Evolutionary conservation across 2,888 invertebrate species (phyloP), one percentile per base, ranked within the genome.

Genomic region (Mechanitis messenoides): DNA sequence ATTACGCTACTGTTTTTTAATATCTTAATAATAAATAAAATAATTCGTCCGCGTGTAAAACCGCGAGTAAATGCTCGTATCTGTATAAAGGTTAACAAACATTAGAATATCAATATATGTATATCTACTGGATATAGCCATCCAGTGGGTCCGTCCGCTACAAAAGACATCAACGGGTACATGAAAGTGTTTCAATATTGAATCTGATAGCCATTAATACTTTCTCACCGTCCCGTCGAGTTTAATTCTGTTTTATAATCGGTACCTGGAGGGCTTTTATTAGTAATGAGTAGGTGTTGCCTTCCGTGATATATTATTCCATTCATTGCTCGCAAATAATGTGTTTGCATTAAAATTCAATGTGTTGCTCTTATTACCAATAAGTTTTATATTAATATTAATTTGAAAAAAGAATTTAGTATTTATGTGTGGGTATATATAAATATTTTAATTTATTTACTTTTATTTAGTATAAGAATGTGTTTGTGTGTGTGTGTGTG

Each of bases 91-190:
- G 3, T 42, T 6, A 42, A 42, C 42, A 42, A 42, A 42, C 9
- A 42, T 9, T 20, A 20, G 20, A 42, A 28, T 53, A 45, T n/a
- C 38, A 57, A 38, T 35, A 33, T 9, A 42, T 11, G n/a, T 11
- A 58, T 45, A 35, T 59, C 35, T 38, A 38, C 35, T 35, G n/a
- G 5, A 20, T 33, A 20, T n/a, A 6, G 11, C 20, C 20, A 35
- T 50, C 50, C 33, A 55, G 53, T 45, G 38, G 12, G 33, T 20
- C 7, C 68, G 33, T 20, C 7, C 68, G 71, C 64, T 77, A 78
- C 68, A 78, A 81, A 81, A 83, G 81, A 82, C 72, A 76, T 81
- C 80, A 81, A 84, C 82, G 81, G 74, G 78, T 71, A 68, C 60
- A 62, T 62, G 53, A 45, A 64, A 46, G 56, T 42, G 45, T 56